Percentiles rank a stretch among this genome's conserved stretches.
Conservation (phyloP, 2,888 invertebrate genomes). For the Ashinkailepas kermadecensis region DNA sequence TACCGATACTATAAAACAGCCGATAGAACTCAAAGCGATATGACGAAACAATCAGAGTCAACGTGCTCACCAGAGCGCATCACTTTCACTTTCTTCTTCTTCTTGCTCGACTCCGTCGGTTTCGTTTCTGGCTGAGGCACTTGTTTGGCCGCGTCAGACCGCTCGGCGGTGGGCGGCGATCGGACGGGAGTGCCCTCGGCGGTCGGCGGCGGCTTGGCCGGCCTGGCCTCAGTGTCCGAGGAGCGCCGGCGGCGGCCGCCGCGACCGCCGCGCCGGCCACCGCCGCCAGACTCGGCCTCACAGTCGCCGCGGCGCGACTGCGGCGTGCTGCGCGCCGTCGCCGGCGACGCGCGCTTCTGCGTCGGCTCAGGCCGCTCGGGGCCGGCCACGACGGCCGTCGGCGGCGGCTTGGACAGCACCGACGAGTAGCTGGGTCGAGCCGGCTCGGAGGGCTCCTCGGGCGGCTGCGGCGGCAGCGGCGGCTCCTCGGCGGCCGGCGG, state of each 20-base stretch:
- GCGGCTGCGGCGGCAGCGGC: neutral
- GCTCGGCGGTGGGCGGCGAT: neutral
- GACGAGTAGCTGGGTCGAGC: neutral
- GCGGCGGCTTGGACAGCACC: conserved; percentile 16
- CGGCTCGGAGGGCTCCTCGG: neutral
- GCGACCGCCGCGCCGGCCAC: neutral
- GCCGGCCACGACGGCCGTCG: neutral
- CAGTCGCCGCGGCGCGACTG: neutral
- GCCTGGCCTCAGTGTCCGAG: neutral
- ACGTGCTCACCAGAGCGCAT: neutral
- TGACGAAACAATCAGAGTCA: too few relatives aligned
- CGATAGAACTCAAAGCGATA: too few relatives aligned
- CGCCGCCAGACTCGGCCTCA: neutral
- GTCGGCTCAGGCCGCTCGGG: neutral
- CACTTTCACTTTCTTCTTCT: neutral
- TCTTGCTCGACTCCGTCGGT: neutral
- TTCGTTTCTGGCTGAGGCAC: neutral
- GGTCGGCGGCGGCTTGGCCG: neutral
- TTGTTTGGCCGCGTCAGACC: neutral
- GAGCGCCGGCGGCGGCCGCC: conserved; percentile 12
- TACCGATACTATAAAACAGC: too few relatives aligned
- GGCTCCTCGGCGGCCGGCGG: neutral
- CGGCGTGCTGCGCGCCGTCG: neutral
- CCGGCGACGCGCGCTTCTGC: neutral
- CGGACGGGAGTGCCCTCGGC: neutral